Percentiles rank a stretch among this genome's conserved stretches.
phyloP scores from a whole-genome alignment of 2,797 vertebrate species.

The Mus caroli region DNA sequence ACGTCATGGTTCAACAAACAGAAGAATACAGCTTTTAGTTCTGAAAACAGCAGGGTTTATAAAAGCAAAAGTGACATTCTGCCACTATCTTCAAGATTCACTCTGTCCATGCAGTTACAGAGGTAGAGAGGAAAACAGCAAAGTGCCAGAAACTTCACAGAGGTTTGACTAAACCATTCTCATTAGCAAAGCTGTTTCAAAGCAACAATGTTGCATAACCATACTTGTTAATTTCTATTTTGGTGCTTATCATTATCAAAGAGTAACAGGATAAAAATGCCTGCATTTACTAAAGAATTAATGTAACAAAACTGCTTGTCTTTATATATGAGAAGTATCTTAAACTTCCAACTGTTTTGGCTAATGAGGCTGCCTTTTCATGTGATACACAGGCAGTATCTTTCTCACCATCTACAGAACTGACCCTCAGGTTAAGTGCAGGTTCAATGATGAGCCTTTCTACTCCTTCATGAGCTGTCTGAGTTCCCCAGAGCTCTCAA shows the following conservation, averaged over 20 bases:
- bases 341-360: conserved; percentile 48
- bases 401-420: conserved; percentile 24
- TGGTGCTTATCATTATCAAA: conserved; percentile 47
- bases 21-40: conserved; percentile 9
- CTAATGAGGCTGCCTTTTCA: conserved; percentile 34
- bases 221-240: conserved; percentile 47
- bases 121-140: background rate
- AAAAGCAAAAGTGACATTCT: conserved; percentile 37
- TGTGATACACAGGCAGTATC: conserved; percentile 5
- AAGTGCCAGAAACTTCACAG: conserved; percentile 1
- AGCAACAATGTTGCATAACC: conserved; percentile 2
- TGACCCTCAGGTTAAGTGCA: background rate
- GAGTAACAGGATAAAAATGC: conserved; percentile 26
- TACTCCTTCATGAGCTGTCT: background rate
- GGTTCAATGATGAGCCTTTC: background rate
- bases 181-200: conserved; percentile 48
- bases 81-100: conserved; percentile 16
- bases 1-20: conserved; percentile 38
- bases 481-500: conserved; percentile 19
- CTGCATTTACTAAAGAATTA: conserved; percentile 40
- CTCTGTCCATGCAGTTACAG: background rate
- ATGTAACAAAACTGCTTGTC: conserved; percentile 2
- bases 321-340: conserved; percentile 33
- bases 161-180: conserved; percentile 33
- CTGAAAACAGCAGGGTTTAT: background rate